Conservation (phyloP, 2,888 invertebrate genomes). For the Eristalinus sepulchralis region DNA sequence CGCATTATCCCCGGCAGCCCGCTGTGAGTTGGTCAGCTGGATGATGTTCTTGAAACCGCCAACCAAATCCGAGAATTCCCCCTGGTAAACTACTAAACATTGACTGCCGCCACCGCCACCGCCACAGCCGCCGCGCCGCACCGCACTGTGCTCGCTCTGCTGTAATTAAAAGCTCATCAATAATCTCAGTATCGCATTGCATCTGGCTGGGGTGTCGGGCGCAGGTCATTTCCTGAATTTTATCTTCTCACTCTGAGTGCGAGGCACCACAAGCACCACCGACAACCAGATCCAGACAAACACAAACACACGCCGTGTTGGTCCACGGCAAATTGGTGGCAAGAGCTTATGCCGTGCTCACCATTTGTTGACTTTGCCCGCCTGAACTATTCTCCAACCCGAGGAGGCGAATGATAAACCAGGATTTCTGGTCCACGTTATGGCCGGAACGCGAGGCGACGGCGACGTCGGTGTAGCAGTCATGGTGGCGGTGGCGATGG, state of each 20-base stretch:
- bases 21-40: conserved; percentile 42
- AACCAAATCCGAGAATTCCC: conserved; percentile 66
- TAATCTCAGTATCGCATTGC: conserved; percentile 70
- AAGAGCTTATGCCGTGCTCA: conserved; percentile 49
- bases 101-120: conserved; percentile 19
- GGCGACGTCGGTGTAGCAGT: background rate
- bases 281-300: conserved; percentile 62
- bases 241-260: conserved; percentile 66
- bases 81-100: conserved; percentile 57
- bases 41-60: conserved; percentile 66
- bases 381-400: conserved; percentile 50
- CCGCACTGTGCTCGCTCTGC: conserved; percentile 29
- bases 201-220: conserved; percentile 68
- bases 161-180: conserved; percentile 71
- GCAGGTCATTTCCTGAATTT: conserved; percentile 71
- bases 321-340: conserved; percentile 41
- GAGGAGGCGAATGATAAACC: conserved; percentile 62
- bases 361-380: conserved; percentile 67
- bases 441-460: conserved; percentile 26
- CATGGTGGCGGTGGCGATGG: conserved; percentile 1
- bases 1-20: conserved; percentile 45
- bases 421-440: conserved; percentile 67
- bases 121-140: background rate
- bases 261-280: conserved; percentile 34
- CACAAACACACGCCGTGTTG: conserved; percentile 12